These are phyloP conservation scores for Sebastes schlegelii DNA, from an alignment of 2,113 vertebrate species.

Conservation along the genomic window DNA sequence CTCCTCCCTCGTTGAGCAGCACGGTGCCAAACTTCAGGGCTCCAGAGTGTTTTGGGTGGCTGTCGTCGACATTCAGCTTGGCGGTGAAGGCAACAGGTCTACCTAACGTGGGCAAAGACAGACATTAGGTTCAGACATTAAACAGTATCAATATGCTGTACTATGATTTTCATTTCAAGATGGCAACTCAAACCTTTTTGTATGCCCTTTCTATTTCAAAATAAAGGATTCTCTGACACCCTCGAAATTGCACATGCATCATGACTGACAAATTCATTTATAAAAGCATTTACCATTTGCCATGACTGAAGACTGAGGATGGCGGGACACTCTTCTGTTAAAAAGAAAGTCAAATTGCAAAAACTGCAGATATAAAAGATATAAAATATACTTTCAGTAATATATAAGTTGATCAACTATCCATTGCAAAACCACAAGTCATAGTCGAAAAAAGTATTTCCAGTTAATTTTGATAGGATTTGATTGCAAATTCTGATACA, in stretches of 20 bases:
- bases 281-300: slow-evolving; percentile 5
- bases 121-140: background rate
- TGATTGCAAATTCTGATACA: background rate
- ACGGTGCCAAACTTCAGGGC: slow-evolving; percentile 5
- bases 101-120: background rate
- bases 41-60: background rate
- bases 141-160: background rate
- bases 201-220: background rate
- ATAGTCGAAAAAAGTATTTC: background rate
- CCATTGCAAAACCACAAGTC: background rate
- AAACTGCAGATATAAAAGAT: background rate
- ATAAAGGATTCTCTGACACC: background rate
- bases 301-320: slow-evolving; percentile 16
- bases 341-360: background rate
- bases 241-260: background rate
- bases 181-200: background rate
- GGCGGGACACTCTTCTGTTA: background rate
- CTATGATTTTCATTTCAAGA: background rate
- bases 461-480: background rate
- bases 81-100: slow-evolving; percentile 6
- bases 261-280: background rate
- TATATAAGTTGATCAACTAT: background rate
- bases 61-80: background rate
- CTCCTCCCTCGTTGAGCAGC: background rate
- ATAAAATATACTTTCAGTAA: background rate